These are phyloP conservation scores for Drosophila auraria DNA, from an alignment of 1,140 invertebrate species.

Conservation along the genomic window DNA sequence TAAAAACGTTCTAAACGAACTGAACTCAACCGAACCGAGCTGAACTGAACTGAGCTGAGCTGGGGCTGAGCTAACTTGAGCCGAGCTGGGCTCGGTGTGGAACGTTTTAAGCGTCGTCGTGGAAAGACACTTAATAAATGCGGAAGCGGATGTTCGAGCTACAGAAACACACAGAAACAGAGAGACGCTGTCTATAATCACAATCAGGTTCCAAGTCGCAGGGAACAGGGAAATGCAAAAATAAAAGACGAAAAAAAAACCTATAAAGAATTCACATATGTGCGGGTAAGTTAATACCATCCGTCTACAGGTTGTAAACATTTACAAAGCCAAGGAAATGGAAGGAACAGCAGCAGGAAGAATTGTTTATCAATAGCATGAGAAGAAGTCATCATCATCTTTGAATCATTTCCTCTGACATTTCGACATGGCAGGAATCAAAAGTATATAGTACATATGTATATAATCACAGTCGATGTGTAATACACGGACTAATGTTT, in stretches of 20 bases:
- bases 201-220: constrained; percentile 76
- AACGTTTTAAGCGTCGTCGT: constrained; percentile 68
- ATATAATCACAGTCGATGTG: constrained; percentile 25
- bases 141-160: constrained; percentile 84
- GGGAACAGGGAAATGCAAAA: constrained; percentile 53
- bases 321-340: constrained; percentile 40
- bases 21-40: constrained; percentile 45
- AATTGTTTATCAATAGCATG: constrained; percentile 34
- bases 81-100: constrained; percentile 33
- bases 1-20: constrained; percentile 81
- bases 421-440: constrained; percentile 24
- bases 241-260: constrained; percentile 1
- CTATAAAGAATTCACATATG: constrained; percentile 15
- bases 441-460: constrained; percentile 7
- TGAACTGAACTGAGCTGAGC: constrained; percentile 35
- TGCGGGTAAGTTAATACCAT: constrained; percentile 41
- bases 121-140: constrained; percentile 84
- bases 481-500: constrained; percentile 14
- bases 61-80: constrained; percentile 22
- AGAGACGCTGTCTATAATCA: constrained; percentile 60
- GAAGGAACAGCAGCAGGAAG: constrained; percentile 25
- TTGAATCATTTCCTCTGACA: constrained; percentile 30
- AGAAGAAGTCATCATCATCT: constrained; percentile 18
- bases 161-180: constrained; percentile 42
- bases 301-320: constrained; percentile 35